These are phyloP conservation scores for Chrysocyon brachyurus DNA, from an alignment of 2,797 vertebrate species.

Conservation along the genomic window DNA sequence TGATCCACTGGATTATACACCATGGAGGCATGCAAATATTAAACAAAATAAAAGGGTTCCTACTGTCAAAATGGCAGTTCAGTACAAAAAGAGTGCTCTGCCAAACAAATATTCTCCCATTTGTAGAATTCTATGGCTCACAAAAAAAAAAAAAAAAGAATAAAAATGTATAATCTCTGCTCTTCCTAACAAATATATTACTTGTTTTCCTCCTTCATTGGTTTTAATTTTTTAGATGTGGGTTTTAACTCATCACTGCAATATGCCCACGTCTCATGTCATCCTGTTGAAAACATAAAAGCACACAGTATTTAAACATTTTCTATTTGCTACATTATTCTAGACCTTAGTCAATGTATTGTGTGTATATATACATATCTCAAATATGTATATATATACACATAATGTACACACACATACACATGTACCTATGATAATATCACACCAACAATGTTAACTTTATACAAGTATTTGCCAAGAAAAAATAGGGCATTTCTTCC, in stretches of 20 bases:
- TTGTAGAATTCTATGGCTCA: slow-evolving; percentile 86
- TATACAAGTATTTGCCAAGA: slow-evolving; percentile 90
- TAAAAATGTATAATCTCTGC: slow-evolving; percentile 87
- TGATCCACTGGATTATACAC: slow-evolving; percentile 86
- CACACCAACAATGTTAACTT: slow-evolving; percentile 88
- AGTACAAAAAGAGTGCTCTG: slow-evolving; percentile 83
- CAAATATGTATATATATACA: slow-evolving; percentile 83
- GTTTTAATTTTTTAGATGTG: slow-evolving; percentile 85
- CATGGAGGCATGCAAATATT: slow-evolving; percentile 85
- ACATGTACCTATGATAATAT: slow-evolving; percentile 87
- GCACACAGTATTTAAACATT: slow-evolving; percentile 89
- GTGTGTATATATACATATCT: slow-evolving; percentile 84
- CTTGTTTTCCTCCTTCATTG: slow-evolving; percentile 85
- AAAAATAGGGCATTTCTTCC: slow-evolving; percentile 90
- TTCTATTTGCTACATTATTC: slow-evolving; percentile 90
- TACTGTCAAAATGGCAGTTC: slow-evolving; percentile 88
- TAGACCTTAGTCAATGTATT: slow-evolving; percentile 88
- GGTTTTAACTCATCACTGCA: slow-evolving; percentile 87
- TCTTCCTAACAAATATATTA: slow-evolving; percentile 88
- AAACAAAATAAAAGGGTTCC: slow-evolving; percentile 84
- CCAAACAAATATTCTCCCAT: slow-evolving; percentile 86
- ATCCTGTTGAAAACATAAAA: slow-evolving; percentile 88
- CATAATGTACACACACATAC: slow-evolving; percentile 83
- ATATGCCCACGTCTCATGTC: slow-evolving; percentile 87
- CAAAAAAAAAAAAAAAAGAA: slow-evolving; percentile 47